Base-by-base conservation (phyloP, 2,113 vertebrate species). In the Gasterosteus nipponicus region DNA sequence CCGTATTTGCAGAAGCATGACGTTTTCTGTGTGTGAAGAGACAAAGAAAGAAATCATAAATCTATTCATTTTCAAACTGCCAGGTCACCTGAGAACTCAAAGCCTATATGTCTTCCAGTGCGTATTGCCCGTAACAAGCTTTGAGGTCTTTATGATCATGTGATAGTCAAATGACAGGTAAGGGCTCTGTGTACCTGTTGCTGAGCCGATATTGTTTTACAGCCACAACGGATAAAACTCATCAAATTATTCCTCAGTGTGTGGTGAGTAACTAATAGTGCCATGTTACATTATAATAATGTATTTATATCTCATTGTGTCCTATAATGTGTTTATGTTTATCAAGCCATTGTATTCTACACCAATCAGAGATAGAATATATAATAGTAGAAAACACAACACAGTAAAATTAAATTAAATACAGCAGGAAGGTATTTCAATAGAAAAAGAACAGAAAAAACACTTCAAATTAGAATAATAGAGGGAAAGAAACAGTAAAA, bases 161-260 rank as follows among this genome's bases (percentile, higher is more conserved):
- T 66, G 46, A 63, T 42, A 12, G 19, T 85, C 87, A 89, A 8
- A 49, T 81, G 83, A 87, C 82, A 81, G 49, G 16, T 22, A n/a
- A 51, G 26, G 41, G 47, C 22, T 46, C 31, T 29, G 15, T 16
- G 3, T 5, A 53, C 10, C 33, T 57, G 18, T 31, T 12, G 15
- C 1, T 68, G 8, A 29, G 4, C 18, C 31, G 19, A 4, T 2
- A 11, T 9, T 3, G 5, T 18, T 62, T 75, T 60, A 56, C 29
- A 49, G n/a, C 5, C 5, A 16, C 3, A 29, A 10, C 3, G 7
- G 7, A 38, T 62, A 69, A 51, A 69, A 60, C 12, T 65, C 33
- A 35, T 5, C 3, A 35, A 60, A 5, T 54, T 42, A 51, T 35
- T 12, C 44, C 15, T 12, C n/a, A 44, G 42, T 22, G 10, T 51